Percentiles rank a stretch among this genome's conserved stretches.
phyloP scores from a whole-genome alignment of 1,140 invertebrate genomes.

The Zaprionus nigranus region DNA sequence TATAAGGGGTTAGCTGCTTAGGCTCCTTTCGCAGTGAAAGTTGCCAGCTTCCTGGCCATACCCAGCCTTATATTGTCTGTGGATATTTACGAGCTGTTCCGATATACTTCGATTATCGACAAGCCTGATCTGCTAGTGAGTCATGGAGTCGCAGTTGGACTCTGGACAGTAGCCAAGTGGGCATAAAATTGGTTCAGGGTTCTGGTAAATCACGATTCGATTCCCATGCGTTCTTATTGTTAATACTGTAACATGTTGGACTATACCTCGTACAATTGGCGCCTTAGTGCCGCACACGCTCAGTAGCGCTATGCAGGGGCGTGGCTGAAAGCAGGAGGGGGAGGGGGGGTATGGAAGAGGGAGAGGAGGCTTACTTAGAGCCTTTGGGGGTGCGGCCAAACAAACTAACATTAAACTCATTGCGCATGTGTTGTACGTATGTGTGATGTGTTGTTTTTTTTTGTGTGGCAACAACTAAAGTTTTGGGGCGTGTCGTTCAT shows the following conservation, averaged over 20 bases:
- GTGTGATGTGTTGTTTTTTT: slow-evolving; percentile 11
- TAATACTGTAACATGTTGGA: slow-evolving; percentile 1
- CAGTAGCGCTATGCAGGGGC: slow-evolving; percentile 21
- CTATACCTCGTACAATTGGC: slow-evolving; percentile 31
- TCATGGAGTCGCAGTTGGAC: neutral
- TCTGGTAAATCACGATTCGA: slow-evolving; percentile 33
- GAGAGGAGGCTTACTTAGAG: neutral
- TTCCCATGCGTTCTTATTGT: slow-evolving; percentile 10
- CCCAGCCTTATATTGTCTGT: neutral
- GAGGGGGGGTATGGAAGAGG: neutral
- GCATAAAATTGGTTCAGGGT: slow-evolving; percentile 27
- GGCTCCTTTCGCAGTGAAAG: no score
- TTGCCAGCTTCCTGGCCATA: neutral
- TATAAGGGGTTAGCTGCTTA: no score
- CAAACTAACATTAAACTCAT: slow-evolving; percentile 29
- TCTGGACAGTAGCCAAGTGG: slow-evolving; percentile 18
- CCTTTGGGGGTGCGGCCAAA: slow-evolving; percentile 29
- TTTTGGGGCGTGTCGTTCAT: slow-evolving; percentile 12
- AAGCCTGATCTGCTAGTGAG: slow-evolving; percentile 6
- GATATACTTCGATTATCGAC: neutral
- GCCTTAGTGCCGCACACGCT: slow-evolving; percentile 18
- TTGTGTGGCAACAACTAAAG: slow-evolving; percentile 18
- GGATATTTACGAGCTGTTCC: neutral
- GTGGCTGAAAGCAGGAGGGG: neutral
- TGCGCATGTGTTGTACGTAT: slow-evolving; percentile 29